Conservation (phyloP, 2,113 vertebrate species). For the Phoxinus phoxinus region DNA sequence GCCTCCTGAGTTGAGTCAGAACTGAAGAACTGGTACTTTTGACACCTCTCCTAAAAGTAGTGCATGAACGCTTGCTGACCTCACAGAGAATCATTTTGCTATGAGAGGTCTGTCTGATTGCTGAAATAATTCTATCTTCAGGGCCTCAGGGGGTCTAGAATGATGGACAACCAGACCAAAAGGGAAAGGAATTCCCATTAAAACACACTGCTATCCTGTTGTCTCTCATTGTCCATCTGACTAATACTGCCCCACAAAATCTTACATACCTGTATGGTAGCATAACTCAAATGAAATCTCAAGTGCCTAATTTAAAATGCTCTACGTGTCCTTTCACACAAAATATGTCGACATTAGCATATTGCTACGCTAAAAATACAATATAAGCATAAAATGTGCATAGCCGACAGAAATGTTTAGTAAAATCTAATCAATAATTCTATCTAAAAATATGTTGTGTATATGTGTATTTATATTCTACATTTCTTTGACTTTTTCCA, state of each 20-base stretch:
- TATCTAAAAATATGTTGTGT: no score
- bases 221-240: not conserved
- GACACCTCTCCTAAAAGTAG: not conserved
- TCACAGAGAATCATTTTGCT: slow-evolving; percentile 8
- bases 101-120: not conserved
- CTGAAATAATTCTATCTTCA: slow-evolving; percentile 4
- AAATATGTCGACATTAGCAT: not conserved
- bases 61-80: not conserved
- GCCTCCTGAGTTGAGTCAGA: not conserved
- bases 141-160: not conserved
- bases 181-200: not conserved
- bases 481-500: no score
- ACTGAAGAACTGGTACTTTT: not conserved
- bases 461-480: no score
- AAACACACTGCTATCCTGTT: not conserved
- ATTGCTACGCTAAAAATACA: not conserved
- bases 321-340: not conserved
- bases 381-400: not conserved
- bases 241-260: not conserved
- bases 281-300: not conserved
- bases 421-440: not conserved
- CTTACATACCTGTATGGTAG: not conserved
- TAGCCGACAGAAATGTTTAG: not conserved
- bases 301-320: not conserved
- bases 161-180: not conserved